These are phyloP conservation scores for Sitta europaea DNA, from an alignment of 2,113 vertebrate species.

Conservation along the genomic window DNA sequence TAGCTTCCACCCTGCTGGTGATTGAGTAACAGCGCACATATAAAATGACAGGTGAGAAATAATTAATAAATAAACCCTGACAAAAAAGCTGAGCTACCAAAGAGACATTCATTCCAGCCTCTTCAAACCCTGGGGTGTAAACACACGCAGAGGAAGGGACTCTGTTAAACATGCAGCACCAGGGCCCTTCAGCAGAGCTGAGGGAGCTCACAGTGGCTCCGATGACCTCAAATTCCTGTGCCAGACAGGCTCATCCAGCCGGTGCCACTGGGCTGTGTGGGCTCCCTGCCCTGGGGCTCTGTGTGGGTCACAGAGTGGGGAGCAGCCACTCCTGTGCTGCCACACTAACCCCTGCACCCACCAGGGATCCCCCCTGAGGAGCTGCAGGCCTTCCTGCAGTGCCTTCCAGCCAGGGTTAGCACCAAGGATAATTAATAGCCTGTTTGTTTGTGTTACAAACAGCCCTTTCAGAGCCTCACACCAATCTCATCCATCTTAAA, in stretches of 20 bases:
- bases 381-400: neutral
- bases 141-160: accelerated
- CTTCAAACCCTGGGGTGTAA: neutral
- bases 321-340: neutral
- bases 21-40: neutral
- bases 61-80: neutral
- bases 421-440: neutral
- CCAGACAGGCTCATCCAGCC: neutral
- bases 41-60: neutral
- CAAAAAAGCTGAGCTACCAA: neutral
- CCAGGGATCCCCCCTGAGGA: neutral
- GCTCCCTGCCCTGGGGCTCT: neutral
- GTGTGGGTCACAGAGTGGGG: neutral
- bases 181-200: neutral
- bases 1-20: neutral
- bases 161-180: neutral
- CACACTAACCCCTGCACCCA: neutral
- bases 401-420: neutral
- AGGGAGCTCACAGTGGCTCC: accelerated
- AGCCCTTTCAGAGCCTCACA: neutral
- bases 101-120: neutral
- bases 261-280: neutral
- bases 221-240: neutral
- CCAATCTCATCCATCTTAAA: constrained; percentile 7
- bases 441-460: constrained; percentile 1